Evolutionary conservation across 2,888 invertebrate species (phyloP).

Genomic region (Euclidia mi): DNA sequence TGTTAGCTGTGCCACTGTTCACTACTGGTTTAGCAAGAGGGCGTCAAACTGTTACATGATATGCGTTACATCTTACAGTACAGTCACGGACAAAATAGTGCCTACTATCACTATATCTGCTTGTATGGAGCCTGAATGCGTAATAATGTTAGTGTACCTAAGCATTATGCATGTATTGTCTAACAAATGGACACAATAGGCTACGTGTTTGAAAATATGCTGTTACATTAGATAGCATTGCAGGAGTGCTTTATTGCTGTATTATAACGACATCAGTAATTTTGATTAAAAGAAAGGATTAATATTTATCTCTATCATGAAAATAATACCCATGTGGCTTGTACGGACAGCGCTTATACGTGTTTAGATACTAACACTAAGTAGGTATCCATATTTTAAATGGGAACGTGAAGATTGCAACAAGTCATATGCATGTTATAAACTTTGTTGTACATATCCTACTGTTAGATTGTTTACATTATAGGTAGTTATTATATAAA

Average conservation of each 20-base stretch:
- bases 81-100: conserved; percentile 6
- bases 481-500: too few relatives aligned
- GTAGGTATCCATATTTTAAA: too few relatives aligned
- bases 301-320: neutral
- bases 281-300: conserved; percentile 5
- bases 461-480: too few relatives aligned
- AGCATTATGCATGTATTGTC: conserved; percentile 11
- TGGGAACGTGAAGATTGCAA: too few relatives aligned
- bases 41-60: too few relatives aligned
- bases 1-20: too few relatives aligned
- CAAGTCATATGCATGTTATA: too few relatives aligned
- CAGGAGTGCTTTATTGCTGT: neutral
- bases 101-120: conserved; percentile 18
- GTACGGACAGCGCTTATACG: too few relatives aligned
- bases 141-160: conserved; percentile 15
- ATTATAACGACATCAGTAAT: neutral
- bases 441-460: too few relatives aligned
- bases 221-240: conserved; percentile 2
- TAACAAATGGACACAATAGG: conserved; percentile 29
- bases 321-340: neutral
- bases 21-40: too few relatives aligned
- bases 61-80: neutral
- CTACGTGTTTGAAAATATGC: conserved; percentile 19
- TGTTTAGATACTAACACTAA: too few relatives aligned
- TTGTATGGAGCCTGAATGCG: conserved; percentile 13